Evolutionary conservation across 2,797 vertebrate genomes (phyloP), one percentile per base, ranked within the genome.

Genomic region (Platalea minor): DNA sequence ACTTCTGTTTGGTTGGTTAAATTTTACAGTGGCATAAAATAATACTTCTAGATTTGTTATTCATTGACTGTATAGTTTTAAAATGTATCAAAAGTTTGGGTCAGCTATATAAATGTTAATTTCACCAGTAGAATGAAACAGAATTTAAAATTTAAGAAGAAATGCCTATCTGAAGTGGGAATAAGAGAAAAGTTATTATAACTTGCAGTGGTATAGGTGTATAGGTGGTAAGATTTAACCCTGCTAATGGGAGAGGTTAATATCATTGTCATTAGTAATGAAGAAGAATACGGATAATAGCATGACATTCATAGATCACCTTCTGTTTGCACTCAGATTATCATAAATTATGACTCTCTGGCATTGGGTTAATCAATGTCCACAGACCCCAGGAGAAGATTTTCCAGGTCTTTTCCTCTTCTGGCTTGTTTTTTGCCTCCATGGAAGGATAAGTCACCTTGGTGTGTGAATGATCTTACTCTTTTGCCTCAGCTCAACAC

Each of bases 191-290:
- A 60, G 43, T 74, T 91, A 68, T 80, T 89, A n/a, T 51, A 77
- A 41, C 25, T 83, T 92, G 60, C 59, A 61, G 53, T 74, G 24
- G 8, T 70, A 29, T 35, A 48, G 45, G 28, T 61, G 15, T 88
- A 43, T 43, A 72, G 33, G 54, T 84, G 56, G 59, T 63, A 94
- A 89, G 51, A 96, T 89, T 94, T 92, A 94, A 89, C 29, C 41
- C n/a, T 70, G 33, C 28, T 80, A 21, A 80, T 60, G 26, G 26
- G 57, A 88, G 68, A 89, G 60, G 57, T 95, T 94, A 91, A 65
- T 74, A 80, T 53, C 19, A 43, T 91, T 93, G 25, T 78, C 37
- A 68, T 88, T 85, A 91, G 68, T 91, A 88, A 80, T 61, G 56
- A 83, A 85, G 77, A 96, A 74, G 56, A 75, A 85, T 74, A 94